A percentile compares a stretch with the other conserved stretches of the same genome.
Conservation (phyloP, 2,888 invertebrate genomes). For the Drosophila gaucha region DNA sequence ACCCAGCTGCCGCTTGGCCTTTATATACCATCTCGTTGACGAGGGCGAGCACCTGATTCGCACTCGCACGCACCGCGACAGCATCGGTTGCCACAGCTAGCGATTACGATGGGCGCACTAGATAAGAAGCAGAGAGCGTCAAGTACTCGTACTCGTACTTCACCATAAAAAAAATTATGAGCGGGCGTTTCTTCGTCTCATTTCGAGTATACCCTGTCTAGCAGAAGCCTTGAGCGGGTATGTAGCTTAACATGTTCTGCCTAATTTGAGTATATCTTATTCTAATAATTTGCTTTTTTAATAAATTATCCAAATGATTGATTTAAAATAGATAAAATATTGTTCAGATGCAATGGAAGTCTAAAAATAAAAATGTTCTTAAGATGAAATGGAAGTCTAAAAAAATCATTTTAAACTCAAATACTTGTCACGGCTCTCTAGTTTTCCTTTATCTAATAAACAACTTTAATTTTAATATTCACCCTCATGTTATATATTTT, state of each 20-base stretch:
- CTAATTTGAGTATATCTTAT: too few relatives aligned
- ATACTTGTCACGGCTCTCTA: too few relatives aligned
- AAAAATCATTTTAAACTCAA: too few relatives aligned
- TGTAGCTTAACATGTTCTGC: too few relatives aligned
- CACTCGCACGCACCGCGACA: constrained; percentile 40
- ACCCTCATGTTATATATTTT: too few relatives aligned
- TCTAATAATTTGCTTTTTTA: too few relatives aligned
- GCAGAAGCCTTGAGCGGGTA: background rate
- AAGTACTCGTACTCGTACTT: constrained; percentile 59
- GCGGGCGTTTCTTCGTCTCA: constrained; percentile 56
- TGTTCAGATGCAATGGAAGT: too few relatives aligned
- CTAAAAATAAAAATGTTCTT: too few relatives aligned
- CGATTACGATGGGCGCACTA: constrained; percentile 81
- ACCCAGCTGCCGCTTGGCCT: constrained; percentile 39
- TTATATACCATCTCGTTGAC: constrained; percentile 67
- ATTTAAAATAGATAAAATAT: too few relatives aligned
- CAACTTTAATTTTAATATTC: background rate
- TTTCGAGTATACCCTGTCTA: constrained; percentile 23
- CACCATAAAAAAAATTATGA: constrained; percentile 50
- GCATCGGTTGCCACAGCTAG: constrained; percentile 47
- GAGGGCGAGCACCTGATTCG: constrained; percentile 57
- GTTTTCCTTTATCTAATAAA: too few relatives aligned
- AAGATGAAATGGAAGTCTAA: too few relatives aligned
- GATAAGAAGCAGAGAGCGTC: constrained; percentile 73
- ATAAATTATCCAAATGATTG: too few relatives aligned